A percentile compares a stretch with the other conserved stretches of the same genome.
Conservation (phyloP, 2,797 vertebrate species). For the Diglossa cyanea region DNA sequence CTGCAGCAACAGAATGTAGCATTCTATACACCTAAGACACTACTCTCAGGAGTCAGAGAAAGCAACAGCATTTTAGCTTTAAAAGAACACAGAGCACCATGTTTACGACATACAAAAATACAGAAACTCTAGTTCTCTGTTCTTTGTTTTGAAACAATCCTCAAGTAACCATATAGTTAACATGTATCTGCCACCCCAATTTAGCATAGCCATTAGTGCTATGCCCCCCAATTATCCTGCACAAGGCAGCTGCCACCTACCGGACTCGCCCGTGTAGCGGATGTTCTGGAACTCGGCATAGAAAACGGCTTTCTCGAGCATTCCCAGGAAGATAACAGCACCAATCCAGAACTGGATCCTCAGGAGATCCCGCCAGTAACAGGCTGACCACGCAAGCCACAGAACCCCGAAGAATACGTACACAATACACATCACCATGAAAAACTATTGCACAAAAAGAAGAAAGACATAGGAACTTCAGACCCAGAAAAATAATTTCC, state of each 20-base stretch:
- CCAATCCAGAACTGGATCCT: slow-evolving; percentile 97
- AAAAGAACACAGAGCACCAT: neutral
- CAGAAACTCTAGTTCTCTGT: neutral
- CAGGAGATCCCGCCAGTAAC: slow-evolving; percentile 92
- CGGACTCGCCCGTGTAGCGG: slow-evolving; percentile 88
- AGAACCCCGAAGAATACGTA: slow-evolving; percentile 92
- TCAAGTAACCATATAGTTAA: neutral
- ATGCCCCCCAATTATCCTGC: neutral
- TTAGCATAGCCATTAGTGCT: neutral
- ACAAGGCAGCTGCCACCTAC: slow-evolving; percentile 66
- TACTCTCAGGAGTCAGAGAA: neutral
- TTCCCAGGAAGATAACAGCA: slow-evolving; percentile 91
- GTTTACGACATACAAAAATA: neutral
- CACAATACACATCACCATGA: slow-evolving; percentile 95
- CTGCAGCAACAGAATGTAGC: neutral
- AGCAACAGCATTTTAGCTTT: neutral
- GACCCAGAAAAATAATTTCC: neutral
- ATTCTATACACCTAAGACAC: neutral
- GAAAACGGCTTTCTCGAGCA: slow-evolving; percentile 95
- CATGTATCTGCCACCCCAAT: neutral
- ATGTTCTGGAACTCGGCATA: slow-evolving; percentile 96
- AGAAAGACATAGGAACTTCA: slow-evolving; percentile 24
- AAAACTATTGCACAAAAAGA: slow-evolving; percentile 73
- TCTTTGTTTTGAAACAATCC: neutral
- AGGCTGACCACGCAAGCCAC: slow-evolving; percentile 92